Conservation (phyloP, 2,888 invertebrate species). For the Agapetus fuscipes region DNA sequence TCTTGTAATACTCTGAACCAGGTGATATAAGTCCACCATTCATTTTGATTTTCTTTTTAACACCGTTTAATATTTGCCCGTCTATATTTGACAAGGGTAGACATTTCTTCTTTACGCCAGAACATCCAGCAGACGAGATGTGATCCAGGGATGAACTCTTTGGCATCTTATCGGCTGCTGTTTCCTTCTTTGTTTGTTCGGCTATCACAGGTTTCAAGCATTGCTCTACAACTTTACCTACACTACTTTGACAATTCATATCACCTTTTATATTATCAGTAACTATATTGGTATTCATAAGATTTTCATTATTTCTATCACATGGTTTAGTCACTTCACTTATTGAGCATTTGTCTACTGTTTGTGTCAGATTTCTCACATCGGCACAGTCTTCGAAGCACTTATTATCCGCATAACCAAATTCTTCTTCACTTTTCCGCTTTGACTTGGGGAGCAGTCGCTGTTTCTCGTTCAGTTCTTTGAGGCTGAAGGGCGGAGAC, state of each 20-base stretch:
- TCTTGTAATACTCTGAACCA: constrained; percentile 56
- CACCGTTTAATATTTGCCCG: constrained; percentile 40
- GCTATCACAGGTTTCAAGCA: constrained; percentile 20
- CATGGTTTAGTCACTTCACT: constrained; percentile 30
- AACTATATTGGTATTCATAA: not conserved
- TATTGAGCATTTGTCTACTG: constrained; percentile 48
- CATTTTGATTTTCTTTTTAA: constrained; percentile 55
- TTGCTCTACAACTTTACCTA: constrained; percentile 10
- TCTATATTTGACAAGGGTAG: constrained; percentile 47
- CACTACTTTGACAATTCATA: constrained; percentile 3
- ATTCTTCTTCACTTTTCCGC: not conserved
- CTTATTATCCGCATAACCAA: constrained; percentile 28
- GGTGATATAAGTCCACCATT: constrained; percentile 45
- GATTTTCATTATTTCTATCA: constrained; percentile 1
- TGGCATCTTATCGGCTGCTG: constrained; percentile 8
- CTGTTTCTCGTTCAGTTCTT: constrained; percentile 35
- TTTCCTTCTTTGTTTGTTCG: constrained; percentile 13
- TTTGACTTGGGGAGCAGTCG: constrained; percentile 1
- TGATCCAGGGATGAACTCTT: constrained; percentile 11
- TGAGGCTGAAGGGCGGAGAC: constrained; percentile 52
- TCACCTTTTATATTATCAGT: constrained; percentile 7
- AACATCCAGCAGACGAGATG: constrained; percentile 30
- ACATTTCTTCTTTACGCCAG: constrained; percentile 46
- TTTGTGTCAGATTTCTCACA: constrained; percentile 42
- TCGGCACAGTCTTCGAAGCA: constrained; percentile 43